Base-by-base conservation (phyloP, 2,888 invertebrate species). In the Lordiphosa fenestrarum region DNA sequence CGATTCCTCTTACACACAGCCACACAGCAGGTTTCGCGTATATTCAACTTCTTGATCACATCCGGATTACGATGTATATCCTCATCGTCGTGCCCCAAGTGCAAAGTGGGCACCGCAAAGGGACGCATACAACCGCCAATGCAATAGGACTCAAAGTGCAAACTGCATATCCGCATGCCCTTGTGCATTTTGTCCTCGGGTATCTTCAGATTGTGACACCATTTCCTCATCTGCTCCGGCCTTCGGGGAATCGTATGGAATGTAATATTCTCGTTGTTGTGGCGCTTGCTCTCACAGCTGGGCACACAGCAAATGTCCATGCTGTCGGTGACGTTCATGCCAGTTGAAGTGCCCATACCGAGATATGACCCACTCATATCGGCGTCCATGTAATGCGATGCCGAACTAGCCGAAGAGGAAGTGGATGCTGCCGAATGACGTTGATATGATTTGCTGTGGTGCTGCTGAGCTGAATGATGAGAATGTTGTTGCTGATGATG, bases 51-150 rank as follows among this genome's bases (percentile, higher is more conserved):
- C 53, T 87, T 87, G 5, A 87, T 87, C 12, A 88, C 87, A 53
- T 88, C 87, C 6, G 87, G 87, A 71, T 87, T 87, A 6, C 78
- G 81, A 53, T 83, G 82, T 3, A 87, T 87, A 48, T 88, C 84
- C 3, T 80, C 69, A 44, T 87, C 87, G 7, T 88, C 84, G 47
- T 87, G 87, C 0, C 87, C 87, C 57, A 87, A 39, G 2, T 86
- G 70, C 5, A 87, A 50, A 0, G 87, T 87, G 41, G 87, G 87
- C 54, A 87, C 88, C 1, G 87, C 87, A 61, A 87, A 87, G 0
- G 87, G 87, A 35, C 87, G 86, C 87, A 87, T 87, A 37, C 87
- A 87, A 6, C 87, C 87, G 5, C 87, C 87, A 57, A 87, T 87
- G 66, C 87, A 87, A 25, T 87, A 88, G 6, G 86, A 67, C 46